phyloP scores from a whole-genome alignment of 2,113 vertebrate genomes.

The Stigmatopora nigra region DNA sequence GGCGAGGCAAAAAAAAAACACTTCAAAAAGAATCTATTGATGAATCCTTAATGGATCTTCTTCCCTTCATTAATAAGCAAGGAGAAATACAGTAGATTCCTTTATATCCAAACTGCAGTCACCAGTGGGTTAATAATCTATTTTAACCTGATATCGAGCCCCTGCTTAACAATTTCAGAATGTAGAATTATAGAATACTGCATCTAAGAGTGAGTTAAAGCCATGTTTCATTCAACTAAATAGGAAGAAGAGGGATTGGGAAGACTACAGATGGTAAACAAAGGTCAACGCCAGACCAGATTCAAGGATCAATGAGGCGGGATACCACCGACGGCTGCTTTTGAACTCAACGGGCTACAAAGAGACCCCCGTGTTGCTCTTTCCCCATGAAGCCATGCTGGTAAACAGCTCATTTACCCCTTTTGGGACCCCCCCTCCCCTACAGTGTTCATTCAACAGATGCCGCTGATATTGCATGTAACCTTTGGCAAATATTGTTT shows the following conservation, averaged over 20 bases:
- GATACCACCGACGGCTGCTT: slow-evolving; percentile 43
- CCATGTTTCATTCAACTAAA: neutral
- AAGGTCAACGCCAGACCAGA: slow-evolving; percentile 66
- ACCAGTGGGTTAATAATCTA: too few relatives aligned
- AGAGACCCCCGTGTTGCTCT: slow-evolving; percentile 33
- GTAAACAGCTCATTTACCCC: slow-evolving; percentile 37
- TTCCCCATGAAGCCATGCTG: slow-evolving; percentile 32
- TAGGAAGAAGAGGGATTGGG: neutral
- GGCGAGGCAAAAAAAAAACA: slow-evolving; percentile 12
- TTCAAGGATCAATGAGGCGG: slow-evolving; percentile 43
- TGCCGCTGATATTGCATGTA: slow-evolving; percentile 15
- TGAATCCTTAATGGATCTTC: slow-evolving; percentile 17
- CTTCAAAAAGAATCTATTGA: slow-evolving; percentile 39
- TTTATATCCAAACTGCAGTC: neutral
- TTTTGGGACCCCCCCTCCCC: slow-evolving; percentile 16
- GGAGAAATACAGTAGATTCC: neutral
- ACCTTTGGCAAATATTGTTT: slow-evolving; percentile 14
- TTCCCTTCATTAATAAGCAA: slow-evolving; percentile 17
- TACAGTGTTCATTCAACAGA: slow-evolving; percentile 27
- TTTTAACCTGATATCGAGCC: too few relatives aligned
- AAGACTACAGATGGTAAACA: slow-evolving; percentile 41
- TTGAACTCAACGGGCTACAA: slow-evolving; percentile 69
- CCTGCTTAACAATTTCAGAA: too few relatives aligned
- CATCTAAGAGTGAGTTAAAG: too few relatives aligned
- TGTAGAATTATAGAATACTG: too few relatives aligned